Conservation (phyloP, 2,797 vertebrate genomes). For the Momotus momota region DNA sequence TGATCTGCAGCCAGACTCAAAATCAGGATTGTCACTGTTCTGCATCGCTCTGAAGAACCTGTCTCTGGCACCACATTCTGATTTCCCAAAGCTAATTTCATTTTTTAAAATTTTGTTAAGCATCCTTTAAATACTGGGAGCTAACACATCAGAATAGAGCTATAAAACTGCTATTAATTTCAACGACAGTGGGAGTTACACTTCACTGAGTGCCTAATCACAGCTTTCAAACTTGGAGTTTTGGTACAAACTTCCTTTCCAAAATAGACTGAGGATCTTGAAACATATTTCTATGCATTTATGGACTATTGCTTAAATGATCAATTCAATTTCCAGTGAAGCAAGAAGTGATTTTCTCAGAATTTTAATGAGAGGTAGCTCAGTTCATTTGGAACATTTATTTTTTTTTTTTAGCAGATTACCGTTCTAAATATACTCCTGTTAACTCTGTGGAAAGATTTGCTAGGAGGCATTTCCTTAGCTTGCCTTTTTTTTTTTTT, state of each 20-base stretch:
- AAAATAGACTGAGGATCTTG: background rate
- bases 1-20: background rate
- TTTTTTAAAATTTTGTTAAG: background rate
- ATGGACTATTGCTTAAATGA: background rate
- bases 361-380: background rate
- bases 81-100: background rate
- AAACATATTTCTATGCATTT: background rate
- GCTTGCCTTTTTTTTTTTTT: background rate
- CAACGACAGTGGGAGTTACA: background rate
- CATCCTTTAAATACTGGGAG: background rate
- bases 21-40: background rate
- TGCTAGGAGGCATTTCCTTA: conserved; percentile 21
- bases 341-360: background rate
- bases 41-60: background rate
- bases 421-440: background rate
- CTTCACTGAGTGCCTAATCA: background rate
- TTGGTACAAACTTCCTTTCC: background rate
- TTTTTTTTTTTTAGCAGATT: background rate
- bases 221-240: background rate
- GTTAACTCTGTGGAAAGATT: background rate
- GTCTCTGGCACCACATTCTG: background rate
- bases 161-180: background rate
- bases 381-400: background rate
- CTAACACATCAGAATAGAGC: background rate
- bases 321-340: background rate